phyloP scores from a whole-genome alignment of 2,888 invertebrate genomes.

The Eudasyphora cyanicolor region DNA sequence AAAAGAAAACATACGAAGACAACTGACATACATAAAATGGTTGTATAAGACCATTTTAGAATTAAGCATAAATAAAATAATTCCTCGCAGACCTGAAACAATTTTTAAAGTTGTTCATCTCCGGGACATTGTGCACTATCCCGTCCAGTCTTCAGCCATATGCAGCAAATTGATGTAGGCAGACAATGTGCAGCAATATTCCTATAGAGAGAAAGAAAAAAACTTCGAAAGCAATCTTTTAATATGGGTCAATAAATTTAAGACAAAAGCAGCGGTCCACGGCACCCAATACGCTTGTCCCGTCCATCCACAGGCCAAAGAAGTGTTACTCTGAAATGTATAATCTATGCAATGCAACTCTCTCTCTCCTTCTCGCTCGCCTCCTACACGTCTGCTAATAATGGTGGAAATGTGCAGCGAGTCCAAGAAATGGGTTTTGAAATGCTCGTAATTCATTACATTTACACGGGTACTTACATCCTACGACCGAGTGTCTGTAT shows the following conservation, averaged over 20 bases:
- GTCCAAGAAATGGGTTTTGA: not conserved
- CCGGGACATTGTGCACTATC: not conserved
- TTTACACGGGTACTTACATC: not conserved
- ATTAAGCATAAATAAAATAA: too few relatives aligned
- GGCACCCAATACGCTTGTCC: not conserved
- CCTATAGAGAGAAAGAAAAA: not conserved
- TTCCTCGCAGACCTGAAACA: too few relatives aligned
- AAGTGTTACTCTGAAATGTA: not conserved
- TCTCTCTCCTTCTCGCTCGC: not conserved
- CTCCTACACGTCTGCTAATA: not conserved
- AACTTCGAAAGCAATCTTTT: constrained; percentile 32
- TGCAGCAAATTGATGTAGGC: not conserved
- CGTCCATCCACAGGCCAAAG: not conserved
- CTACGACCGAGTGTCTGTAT: not conserved
- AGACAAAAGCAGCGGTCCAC: constrained; percentile 14
- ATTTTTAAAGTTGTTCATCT: not conserved
- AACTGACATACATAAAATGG: too few relatives aligned
- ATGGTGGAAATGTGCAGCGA: not conserved
- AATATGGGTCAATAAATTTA: constrained; percentile 59
- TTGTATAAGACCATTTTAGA: too few relatives aligned
- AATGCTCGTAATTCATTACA: constrained; percentile 12
- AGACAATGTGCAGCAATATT: constrained; percentile 9
- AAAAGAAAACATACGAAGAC: too few relatives aligned
- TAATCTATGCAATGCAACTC: not conserved
- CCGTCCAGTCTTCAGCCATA: not conserved